Evolutionary conservation across 2,797 vertebrate species (phyloP).

Genomic region (Enteromius treurensis): DNA sequence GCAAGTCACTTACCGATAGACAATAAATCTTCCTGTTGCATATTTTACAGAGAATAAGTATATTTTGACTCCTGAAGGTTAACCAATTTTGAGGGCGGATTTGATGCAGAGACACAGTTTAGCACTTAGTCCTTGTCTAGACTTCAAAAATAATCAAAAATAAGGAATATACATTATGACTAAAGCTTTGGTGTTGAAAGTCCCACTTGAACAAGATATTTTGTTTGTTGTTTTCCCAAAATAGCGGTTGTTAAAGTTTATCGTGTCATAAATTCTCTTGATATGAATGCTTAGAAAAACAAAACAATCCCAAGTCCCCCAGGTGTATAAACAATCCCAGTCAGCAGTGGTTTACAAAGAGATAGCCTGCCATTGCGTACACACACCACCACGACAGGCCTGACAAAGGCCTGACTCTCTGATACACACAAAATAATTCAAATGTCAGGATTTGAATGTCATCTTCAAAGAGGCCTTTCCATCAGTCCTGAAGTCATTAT

Average conservation of each 20-base stretch:
- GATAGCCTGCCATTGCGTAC: constrained; percentile 41
- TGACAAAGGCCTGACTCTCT: constrained; percentile 79
- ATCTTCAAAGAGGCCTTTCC: constrained; percentile 98
- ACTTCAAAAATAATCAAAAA: neutral
- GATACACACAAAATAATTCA: constrained; percentile 97
- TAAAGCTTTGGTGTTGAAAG: neutral
- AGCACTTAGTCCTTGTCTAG: neutral
- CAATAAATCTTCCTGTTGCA: constrained; percentile 83
- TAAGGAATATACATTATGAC: neutral
- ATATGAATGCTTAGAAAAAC: constrained; percentile 44
- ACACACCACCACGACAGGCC: constrained; percentile 62
- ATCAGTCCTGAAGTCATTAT: constrained; percentile 94
- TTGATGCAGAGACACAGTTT: constrained; percentile 64
- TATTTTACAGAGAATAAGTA: constrained; percentile 75
- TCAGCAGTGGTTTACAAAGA: constrained; percentile 36
- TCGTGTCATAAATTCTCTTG: constrained; percentile 4
- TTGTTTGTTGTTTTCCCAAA: constrained; percentile 1
- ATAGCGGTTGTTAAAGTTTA: neutral
- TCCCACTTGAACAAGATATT: neutral
- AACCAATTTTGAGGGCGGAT: constrained; percentile 72
- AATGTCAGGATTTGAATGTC: constrained; percentile 99
- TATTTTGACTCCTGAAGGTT: constrained; percentile 79
- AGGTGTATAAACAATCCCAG: constrained; percentile 48
- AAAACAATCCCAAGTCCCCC: constrained; percentile 34
- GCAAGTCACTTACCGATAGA: constrained; percentile 74